Percentiles rank a stretch among this genome's conserved stretches.
Evolutionary conservation across 1,140 invertebrate species (phyloP).

Genomic region (Nephila pilipes): DNA sequence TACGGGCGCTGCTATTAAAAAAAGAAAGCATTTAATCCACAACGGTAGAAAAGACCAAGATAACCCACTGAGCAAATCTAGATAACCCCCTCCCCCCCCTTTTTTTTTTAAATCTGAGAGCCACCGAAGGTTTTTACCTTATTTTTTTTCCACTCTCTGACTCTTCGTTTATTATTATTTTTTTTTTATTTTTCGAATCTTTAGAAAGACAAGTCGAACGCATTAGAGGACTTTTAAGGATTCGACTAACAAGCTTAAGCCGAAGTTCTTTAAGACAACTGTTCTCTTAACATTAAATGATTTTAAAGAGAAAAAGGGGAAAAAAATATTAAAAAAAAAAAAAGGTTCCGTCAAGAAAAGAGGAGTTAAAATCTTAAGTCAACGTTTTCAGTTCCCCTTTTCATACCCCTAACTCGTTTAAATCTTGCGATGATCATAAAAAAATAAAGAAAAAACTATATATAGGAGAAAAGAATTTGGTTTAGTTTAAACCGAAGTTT

Average conservation of each 20-base stretch:
- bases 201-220: conserved; percentile 28
- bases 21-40: conserved; percentile 34
- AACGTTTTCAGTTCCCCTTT: conserved; percentile 46
- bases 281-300: conserved; percentile 63
- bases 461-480: not conserved
- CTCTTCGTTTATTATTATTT: not conserved
- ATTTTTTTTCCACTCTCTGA: not conserved
- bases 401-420: conserved; percentile 57
- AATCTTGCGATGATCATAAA: conserved; percentile 46
- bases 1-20: conserved; percentile 5
- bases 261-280: conserved; percentile 53
- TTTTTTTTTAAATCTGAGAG: not conserved
- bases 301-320: conserved; percentile 34
- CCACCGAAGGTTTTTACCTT: not conserved
- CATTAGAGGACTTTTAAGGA: conserved; percentile 65
- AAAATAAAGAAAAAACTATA: not conserved
- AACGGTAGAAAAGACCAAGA: not conserved
- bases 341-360: not conserved
- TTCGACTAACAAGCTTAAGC: conserved; percentile 72
- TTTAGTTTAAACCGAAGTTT: conserved; percentile 37
- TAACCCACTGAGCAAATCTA: conserved; percentile 47
- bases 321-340: not conserved
- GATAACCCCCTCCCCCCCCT: no score
- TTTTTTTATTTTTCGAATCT: conserved; percentile 51
- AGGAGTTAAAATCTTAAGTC: conserved; percentile 68